Conservation (phyloP, 2,888 invertebrate species). For the Agrochola lychnidis region DNA sequence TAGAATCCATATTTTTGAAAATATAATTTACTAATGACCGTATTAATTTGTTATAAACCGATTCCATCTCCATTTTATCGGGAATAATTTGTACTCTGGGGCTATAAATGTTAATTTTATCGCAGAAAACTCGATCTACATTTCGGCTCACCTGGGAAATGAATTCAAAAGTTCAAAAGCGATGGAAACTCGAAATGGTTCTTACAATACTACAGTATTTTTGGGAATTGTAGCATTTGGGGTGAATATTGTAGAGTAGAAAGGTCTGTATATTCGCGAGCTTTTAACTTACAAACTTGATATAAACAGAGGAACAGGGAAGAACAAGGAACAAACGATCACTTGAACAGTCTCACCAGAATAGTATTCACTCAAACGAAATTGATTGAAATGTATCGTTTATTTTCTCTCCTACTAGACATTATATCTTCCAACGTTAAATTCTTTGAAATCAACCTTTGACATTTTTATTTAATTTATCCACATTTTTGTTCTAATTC, state of each 20-base stretch:
- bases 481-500: slow-evolving; percentile 23
- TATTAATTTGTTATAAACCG: slow-evolving; percentile 44
- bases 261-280: slow-evolving; percentile 32
- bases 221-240: slow-evolving; percentile 14
- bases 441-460: slow-evolving; percentile 58
- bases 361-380: slow-evolving; percentile 66
- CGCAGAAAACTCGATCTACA: slow-evolving; percentile 52
- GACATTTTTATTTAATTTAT: slow-evolving; percentile 26
- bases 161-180: slow-evolving; percentile 61
- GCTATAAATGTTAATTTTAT: slow-evolving; percentile 58
- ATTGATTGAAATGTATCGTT: slow-evolving; percentile 67
- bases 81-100: slow-evolving; percentile 50
- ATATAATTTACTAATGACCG: slow-evolving; percentile 31
- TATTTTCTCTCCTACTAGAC: slow-evolving; percentile 54
- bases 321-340: slow-evolving; percentile 64
- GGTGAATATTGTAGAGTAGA: slow-evolving; percentile 11
- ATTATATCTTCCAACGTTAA: slow-evolving; percentile 61
- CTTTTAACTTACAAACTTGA: slow-evolving; percentile 26
- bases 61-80: slow-evolving; percentile 49
- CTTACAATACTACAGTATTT: slow-evolving; percentile 34
- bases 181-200: slow-evolving; percentile 65
- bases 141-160: slow-evolving; percentile 58
- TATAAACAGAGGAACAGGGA: slow-evolving; percentile 42
- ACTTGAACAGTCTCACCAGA: slow-evolving; percentile 61
- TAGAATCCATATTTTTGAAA: slow-evolving; percentile 16